Percentiles rank a stretch among this genome's conserved stretches.
Evolutionary conservation across 2,797 vertebrate species (phyloP).

Genomic region (Sebastes taczanowskii): DNA sequence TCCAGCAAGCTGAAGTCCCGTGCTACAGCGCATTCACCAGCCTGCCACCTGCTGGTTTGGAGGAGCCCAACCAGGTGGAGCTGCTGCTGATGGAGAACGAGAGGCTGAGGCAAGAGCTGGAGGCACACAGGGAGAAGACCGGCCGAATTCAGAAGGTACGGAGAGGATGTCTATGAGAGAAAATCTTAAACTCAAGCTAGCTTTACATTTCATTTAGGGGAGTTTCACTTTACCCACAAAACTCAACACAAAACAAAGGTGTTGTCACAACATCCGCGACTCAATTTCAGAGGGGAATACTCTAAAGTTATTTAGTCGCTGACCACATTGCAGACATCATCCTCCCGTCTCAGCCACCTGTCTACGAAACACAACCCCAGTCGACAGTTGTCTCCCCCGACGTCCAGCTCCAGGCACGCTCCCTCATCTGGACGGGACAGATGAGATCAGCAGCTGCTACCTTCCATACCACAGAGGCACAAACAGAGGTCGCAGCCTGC

Average conservation of each 20-base stretch:
- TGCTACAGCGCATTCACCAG: conserved; percentile 76
- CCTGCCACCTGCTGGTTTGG: conserved; percentile 81
- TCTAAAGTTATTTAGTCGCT: not conserved
- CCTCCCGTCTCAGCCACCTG: conserved; percentile 52
- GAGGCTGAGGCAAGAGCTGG: conserved; percentile 89
- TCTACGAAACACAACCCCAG: conserved; percentile 65
- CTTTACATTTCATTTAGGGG: not conserved
- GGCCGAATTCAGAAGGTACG: conserved; percentile 92
- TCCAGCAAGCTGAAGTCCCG: conserved; percentile 75
- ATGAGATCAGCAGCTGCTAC: conserved; percentile 73
- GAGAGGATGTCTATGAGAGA: not conserved
- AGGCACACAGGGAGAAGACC: conserved; percentile 86
- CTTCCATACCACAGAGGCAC: conserved; percentile 56
- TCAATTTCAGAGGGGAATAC: not conserved
- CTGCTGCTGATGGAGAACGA: conserved; percentile 91
- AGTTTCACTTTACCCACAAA: not conserved
- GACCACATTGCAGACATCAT: conserved; percentile 5
- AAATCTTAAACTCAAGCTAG: not conserved
- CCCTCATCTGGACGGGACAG: conserved; percentile 65
- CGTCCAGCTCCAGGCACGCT: conserved; percentile 53
- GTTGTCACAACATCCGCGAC: not conserved
- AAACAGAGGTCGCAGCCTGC: conserved; percentile 67
- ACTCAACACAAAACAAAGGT: not conserved
- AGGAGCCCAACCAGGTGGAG: conserved; percentile 87
- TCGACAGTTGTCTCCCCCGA: conserved; percentile 61